Base-by-base conservation (phyloP, 1,140 invertebrate species). In the Zaprionus tsacasi region DNA sequence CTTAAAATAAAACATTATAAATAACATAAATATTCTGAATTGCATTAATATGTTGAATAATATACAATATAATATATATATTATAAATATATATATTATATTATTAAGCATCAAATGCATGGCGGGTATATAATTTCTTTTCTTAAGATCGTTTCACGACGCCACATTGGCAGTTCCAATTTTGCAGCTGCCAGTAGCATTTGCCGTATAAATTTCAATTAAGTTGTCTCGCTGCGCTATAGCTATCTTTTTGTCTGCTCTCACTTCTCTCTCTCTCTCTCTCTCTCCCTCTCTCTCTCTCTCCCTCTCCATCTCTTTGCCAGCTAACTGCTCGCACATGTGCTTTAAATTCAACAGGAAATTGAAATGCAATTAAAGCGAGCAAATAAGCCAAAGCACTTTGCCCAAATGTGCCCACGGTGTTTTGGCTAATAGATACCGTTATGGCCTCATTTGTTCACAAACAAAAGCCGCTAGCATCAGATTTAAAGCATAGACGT, bases 291-390 rank as follows among this genome's bases (percentile, higher is more conserved):
- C 33, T 12, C 45, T 35, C 27, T 65, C 15, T 21, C 10, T 15
- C 5, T n/a, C 43, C 4, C 5, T 38, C 36, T 38, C 30, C 21
- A 21, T 13, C 38, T 40, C 27, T 17, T 6, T 15, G 40, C 36
- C 27, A 30, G 3, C 4, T 27, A 4, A 56, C 21, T 70, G 71
- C 77, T 30, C 27, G 27, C 6, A 30, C 27, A 30, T 5, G 27
- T 30, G 27, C 27, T 30, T 30, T 30, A 30, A 30, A 69, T 82
- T 75, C 77, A 78, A 65, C 66, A 76, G 45, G 65, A 75, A 66
- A 82, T 81, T 45, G 65, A 83, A 83, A 78, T 83, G 71, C 81
- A 88, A 88, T 88, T 81, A 89, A 78, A 73, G 52, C 70, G 27
- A 58, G 77, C 70, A 77, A 67, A 73, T 57, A 67, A 45, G 33